Base-by-base conservation (phyloP, 2,888 invertebrate genomes). In the Chrysodeixis includens region DNA sequence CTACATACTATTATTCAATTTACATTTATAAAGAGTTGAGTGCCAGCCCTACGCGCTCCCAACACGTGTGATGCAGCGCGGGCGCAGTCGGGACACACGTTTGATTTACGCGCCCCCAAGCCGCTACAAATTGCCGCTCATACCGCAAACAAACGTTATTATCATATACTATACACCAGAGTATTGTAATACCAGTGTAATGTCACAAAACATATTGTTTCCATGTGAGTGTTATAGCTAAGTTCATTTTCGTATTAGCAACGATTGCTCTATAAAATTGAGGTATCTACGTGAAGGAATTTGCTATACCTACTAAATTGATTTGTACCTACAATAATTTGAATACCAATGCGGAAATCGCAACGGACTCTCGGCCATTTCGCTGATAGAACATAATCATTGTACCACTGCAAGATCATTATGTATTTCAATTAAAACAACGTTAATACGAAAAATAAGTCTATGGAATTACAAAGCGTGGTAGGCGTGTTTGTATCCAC, bases 101-200 rank as follows among this genome's bases (percentile, higher is more conserved):
- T 90, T 93, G 92, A 93, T 93, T 92, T 92, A 93, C 91, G 86
- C 86, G 79, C 87, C 85, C 87, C 86, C 83, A 85, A 80, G 79
- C 78, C 81, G 78, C 79, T 85, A 89, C 89, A 89, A 89, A 89
- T 89, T 89, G 86, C 84, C 72, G 82, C 76, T 84, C 87, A 86
- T 85, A 83, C 86, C 84, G 76, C 82, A 78, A 86, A 86, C 88
- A 84, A 87, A 88, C 83, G 78, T 77, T 84, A 87, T 84, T 81
- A 82, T 81, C 80, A 79, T 79, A 80, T 49, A 66, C 62, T 49
- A 30, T 69, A n/a, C n/a, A n/a, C n/a, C n/a, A 54, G 59, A 40
- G 22, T 51, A 66, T 59, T 61, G 64, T 66, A 12, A 14, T 61
- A 40, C 22, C 8, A 56, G 6, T 49, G 52, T 44, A 26, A 57